Percentiles rank a stretch among this genome's conserved stretches.
Conservation (phyloP, 2,113 vertebrate genomes). For the Ciconia boyciana region DNA sequence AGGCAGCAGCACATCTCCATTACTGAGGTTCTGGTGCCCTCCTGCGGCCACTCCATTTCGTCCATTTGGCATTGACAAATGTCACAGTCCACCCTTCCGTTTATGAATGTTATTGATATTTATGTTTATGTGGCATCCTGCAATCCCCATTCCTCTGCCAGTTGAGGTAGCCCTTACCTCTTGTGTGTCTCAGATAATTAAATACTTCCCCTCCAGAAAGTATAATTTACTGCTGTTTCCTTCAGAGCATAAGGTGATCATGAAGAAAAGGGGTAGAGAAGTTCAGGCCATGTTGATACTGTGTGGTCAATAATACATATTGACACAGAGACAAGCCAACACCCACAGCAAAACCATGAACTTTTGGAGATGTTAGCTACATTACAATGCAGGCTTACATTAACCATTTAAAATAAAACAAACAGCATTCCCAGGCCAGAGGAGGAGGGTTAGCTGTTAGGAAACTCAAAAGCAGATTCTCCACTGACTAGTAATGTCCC, state of each 20-base stretch:
- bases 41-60: background rate
- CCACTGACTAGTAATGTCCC: background rate
- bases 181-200: background rate
- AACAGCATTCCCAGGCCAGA: background rate
- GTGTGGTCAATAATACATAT: background rate
- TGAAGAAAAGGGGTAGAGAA: background rate
- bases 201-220: background rate
- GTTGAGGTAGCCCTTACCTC: background rate
- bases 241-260: background rate
- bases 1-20: background rate
- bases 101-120: rapidly evolving
- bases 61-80: rapidly evolving
- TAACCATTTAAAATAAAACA: background rate
- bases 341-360: background rate
- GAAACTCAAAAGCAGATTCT: background rate
- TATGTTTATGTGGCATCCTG: background rate
- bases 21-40: constrained; percentile 46
- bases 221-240: background rate
- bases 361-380: background rate
- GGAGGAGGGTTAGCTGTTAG: background rate
- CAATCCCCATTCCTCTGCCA: background rate
- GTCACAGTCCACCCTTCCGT: too few relatives aligned
- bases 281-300: rapidly evolving
- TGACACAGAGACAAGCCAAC: background rate
- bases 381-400: background rate